phyloP scores from a whole-genome alignment of 2,888 invertebrate species.

The Coelopa pilipes region DNA sequence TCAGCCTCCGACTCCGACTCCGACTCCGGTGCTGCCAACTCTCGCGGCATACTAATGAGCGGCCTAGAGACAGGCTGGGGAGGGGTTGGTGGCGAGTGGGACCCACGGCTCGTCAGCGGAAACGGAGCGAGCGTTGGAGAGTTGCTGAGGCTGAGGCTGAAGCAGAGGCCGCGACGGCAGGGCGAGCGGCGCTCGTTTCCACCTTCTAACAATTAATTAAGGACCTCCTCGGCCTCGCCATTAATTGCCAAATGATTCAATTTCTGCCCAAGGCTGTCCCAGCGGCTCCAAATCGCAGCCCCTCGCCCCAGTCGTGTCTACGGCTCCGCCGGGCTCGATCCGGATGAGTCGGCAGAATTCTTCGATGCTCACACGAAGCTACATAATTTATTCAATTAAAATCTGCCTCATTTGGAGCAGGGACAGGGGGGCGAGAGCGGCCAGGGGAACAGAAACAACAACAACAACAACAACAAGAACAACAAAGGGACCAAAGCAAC shows the following conservation, averaged over 20 bases:
- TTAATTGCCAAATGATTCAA: not conserved
- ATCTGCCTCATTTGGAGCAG: conserved; percentile 38
- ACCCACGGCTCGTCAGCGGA: too few species aligned
- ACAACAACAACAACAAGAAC: conserved; percentile 18
- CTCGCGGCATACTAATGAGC: not conserved
- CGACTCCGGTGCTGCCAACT: not conserved
- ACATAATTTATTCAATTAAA: conserved; percentile 42
- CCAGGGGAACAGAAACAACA: not conserved
- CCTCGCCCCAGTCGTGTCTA: too few species aligned
- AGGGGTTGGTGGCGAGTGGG: too few species aligned
- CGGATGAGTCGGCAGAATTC: not conserved
- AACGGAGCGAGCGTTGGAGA: too few species aligned
- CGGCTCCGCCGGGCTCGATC: too few species aligned
- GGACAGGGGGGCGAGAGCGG: not conserved
- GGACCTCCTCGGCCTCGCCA: not conserved
- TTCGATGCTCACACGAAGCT: conserved; percentile 3
- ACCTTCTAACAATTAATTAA: conserved; percentile 12
- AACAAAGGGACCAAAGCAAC: too few species aligned
- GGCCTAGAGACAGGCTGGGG: not conserved
- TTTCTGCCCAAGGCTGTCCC: not conserved
- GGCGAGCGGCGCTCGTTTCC: not conserved
- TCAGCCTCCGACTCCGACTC: not conserved
- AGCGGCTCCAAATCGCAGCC: not conserved
- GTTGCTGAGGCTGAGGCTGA: too few species aligned
- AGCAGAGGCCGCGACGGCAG: not conserved